phyloP scores from a whole-genome alignment of 2,113 vertebrate genomes.

The Cariama cristata region DNA sequence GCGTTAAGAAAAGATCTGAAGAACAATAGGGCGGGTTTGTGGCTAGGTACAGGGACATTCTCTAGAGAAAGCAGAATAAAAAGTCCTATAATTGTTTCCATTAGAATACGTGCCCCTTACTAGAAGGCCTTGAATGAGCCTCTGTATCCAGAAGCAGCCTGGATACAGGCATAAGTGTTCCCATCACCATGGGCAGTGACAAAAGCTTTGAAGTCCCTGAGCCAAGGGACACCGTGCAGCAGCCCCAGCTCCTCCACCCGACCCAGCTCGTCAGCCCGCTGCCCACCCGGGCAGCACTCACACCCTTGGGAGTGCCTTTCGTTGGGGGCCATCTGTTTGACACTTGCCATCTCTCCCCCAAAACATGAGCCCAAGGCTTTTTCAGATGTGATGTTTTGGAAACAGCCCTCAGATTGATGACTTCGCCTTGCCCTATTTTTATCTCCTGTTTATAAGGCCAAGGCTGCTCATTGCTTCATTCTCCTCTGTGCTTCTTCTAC shows the following conservation, averaged over 20 bases:
- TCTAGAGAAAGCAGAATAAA: background rate
- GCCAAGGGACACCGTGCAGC: background rate
- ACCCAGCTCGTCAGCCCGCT: background rate
- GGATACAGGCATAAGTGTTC: background rate
- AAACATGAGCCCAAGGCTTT: background rate
- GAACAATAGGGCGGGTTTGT: fast-evolving
- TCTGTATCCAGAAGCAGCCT: background rate
- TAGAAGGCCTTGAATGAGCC: background rate
- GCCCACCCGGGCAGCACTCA: fast-evolving
- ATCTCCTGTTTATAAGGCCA: background rate
- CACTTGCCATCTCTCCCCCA: background rate
- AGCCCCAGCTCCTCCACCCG: fast-evolving
- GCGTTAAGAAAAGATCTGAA: background rate
- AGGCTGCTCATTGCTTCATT: background rate
- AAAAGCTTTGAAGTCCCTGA: background rate
- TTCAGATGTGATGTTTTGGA: background rate
- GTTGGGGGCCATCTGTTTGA: background rate
- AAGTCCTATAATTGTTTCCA: background rate
- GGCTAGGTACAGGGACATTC: background rate
- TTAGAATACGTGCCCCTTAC: background rate
- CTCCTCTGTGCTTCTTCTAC: background rate
- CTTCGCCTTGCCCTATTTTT: constrained; percentile 11
- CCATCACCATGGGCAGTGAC: background rate
- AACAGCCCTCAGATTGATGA: background rate
- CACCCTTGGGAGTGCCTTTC: background rate